Conservation (phyloP, 2,797 vertebrate genomes). For the Schizopygopsis pylzovi region DNA sequence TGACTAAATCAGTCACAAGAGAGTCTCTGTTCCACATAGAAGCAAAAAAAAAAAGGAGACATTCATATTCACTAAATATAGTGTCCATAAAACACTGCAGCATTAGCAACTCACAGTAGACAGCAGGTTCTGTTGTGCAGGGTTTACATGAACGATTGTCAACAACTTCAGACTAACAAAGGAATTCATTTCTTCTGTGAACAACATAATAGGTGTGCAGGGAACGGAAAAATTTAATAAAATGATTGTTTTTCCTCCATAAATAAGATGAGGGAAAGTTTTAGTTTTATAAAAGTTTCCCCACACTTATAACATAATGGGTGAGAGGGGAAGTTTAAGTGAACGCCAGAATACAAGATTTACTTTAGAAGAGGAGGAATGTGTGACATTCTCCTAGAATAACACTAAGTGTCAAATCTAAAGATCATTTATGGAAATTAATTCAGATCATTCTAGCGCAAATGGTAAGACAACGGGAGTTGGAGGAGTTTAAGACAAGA, state of each 20-base stretch:
- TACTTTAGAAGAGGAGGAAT: not conserved
- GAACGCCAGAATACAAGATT: not conserved
- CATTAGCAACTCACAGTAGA: constrained; percentile 33
- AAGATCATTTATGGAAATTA: not conserved
- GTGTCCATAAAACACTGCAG: constrained; percentile 40
- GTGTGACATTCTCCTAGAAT: not conserved
- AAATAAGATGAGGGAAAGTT: not conserved
- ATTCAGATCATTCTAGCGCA: not conserved
- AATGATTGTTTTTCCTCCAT: not conserved
- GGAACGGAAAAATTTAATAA: not conserved
- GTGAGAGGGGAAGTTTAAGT: not conserved
- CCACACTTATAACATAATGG: not conserved
- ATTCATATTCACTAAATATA: constrained; percentile 50
- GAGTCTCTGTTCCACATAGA: constrained; percentile 41
- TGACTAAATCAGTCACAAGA: constrained; percentile 46
- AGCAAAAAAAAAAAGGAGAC: not conserved
- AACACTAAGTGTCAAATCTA: not conserved
- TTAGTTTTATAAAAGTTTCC: not conserved
- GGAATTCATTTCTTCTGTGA: not conserved
- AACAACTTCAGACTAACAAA: not conserved
- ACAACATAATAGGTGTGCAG: not conserved
- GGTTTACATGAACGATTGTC: not conserved
- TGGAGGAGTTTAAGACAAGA: not conserved
- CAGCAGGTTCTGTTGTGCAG: constrained; percentile 15
- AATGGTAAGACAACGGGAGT: not conserved